A percentile compares a stretch with the other conserved stretches of the same genome.
phyloP scores from a whole-genome alignment of 2,113 vertebrate species.

The Notothenia coriiceps region DNA sequence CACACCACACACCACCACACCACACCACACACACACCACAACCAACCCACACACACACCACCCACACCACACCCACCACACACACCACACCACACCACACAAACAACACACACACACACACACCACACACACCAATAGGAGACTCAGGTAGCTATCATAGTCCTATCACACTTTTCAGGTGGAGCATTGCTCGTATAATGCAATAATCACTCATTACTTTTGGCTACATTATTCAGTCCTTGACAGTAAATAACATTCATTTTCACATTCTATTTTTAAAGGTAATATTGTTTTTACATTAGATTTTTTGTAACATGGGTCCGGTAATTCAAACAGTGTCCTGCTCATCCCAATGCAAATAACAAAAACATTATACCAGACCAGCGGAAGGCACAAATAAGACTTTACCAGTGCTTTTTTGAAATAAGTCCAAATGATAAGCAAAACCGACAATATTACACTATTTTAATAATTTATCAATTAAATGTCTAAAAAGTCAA shows the following conservation, averaged over 20 bases:
- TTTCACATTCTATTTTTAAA: background rate
- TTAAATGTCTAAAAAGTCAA: background rate
- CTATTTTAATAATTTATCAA: background rate
- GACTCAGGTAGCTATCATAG: slow-evolving; percentile 13
- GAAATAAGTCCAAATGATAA: background rate
- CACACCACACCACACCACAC: no score
- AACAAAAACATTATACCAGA: background rate
- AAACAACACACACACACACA: no score
- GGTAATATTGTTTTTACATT: background rate
- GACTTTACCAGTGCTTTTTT: background rate
- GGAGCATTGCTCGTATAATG: background rate
- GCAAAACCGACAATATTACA: background rate
- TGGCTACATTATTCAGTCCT: background rate
- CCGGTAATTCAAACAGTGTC: background rate
- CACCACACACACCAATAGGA: background rate
- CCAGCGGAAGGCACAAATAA: background rate
- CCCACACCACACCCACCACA: no score
- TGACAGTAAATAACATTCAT: background rate
- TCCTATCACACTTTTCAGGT: slow-evolving; percentile 27
- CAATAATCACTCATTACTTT: background rate
- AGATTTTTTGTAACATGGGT: background rate
- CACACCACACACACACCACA: no score
- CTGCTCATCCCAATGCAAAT: background rate
- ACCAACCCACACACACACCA: no score
- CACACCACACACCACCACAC: no score